These are phyloP conservation scores for Narcine bancroftii DNA, from an alignment of 2,113 vertebrate genomes.

Conservation along the genomic window DNA sequence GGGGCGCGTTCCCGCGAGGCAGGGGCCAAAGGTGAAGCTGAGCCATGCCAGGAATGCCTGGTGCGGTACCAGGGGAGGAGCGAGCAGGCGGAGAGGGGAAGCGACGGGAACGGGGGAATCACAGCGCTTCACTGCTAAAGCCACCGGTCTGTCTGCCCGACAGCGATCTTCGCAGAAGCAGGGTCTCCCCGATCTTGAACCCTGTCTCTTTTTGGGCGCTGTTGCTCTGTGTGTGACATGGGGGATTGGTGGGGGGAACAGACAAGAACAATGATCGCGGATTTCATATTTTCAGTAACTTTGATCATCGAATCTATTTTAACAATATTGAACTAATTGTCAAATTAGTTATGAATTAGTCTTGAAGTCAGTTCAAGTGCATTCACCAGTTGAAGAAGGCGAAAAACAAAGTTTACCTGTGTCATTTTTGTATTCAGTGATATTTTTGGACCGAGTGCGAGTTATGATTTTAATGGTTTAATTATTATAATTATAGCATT, in stretches of 20 bases:
- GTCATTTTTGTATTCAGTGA: too few species aligned
- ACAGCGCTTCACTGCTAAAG: neutral
- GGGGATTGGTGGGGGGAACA: too few species aligned
- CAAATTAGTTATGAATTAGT: too few species aligned
- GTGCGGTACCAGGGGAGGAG: neutral
- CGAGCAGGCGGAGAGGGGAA: too few species aligned
- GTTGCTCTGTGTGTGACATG: too few species aligned
- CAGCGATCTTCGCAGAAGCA: neutral
- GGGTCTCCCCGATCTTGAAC: neutral
- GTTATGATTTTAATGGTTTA: too few species aligned
- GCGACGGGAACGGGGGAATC: neutral
- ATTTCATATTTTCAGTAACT: neutral
- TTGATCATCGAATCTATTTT: neutral
- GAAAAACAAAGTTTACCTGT: too few species aligned
- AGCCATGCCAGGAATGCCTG: constrained; percentile 5
- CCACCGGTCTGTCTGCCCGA: neutral
- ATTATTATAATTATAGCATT: too few species aligned
- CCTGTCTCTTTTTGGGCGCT: neutral
- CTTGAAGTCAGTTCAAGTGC: neutral
- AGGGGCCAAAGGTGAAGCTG: constrained; percentile 12
- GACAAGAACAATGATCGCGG: neutral
- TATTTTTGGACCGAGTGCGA: too few species aligned
- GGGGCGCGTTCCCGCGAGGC: neutral
- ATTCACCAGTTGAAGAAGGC: neutral
- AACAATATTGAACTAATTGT: neutral